A percentile compares a stretch with the other conserved stretches of the same genome.
Conservation (phyloP, 2,888 invertebrate genomes). For the Schizotus pectinicornis region DNA sequence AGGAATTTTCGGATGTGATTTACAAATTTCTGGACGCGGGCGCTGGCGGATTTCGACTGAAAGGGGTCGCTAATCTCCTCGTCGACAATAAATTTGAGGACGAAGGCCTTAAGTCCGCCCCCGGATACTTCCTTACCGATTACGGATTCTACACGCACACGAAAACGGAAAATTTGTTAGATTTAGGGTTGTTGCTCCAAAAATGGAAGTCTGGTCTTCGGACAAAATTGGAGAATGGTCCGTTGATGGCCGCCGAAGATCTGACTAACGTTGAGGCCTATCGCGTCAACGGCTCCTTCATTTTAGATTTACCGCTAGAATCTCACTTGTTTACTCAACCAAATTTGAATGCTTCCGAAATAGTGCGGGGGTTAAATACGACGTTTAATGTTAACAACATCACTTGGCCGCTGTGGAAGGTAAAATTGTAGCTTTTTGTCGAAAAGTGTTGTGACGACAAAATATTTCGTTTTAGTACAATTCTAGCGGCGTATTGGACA, state of each 20-base stretch:
- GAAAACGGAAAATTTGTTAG: constrained; percentile 69
- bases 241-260: constrained; percentile 53
- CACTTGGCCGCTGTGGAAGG: constrained; percentile 63
- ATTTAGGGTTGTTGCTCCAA: constrained; percentile 64
- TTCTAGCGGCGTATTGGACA: constrained; percentile 60
- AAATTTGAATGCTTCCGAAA: constrained; percentile 37
- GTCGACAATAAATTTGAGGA: constrained; percentile 64
- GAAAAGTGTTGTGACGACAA: constrained; percentile 12
- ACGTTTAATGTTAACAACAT: constrained; percentile 48
- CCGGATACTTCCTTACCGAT: constrained; percentile 58
- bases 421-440: constrained; percentile 43
- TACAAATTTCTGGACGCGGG: constrained; percentile 76
- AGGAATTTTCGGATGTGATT: constrained; percentile 71
- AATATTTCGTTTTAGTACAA: constrained; percentile 35
- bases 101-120: constrained; percentile 56
- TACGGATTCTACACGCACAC: constrained; percentile 71
- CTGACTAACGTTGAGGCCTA: constrained; percentile 50
- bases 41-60: constrained; percentile 80
- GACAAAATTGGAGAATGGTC: constrained; percentile 60
- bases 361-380: constrained; percentile 45
- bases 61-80: constrained; percentile 70
- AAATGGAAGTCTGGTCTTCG: constrained; percentile 69
- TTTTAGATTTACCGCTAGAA: constrained; percentile 56
- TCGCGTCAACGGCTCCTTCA: constrained; percentile 49
- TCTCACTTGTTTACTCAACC: constrained; percentile 47